Evolutionary conservation across 2,888 invertebrate species (phyloP), one percentile per base, ranked within the genome.

Genomic region (Scaptodrosophila latifasciaeformis): DNA sequence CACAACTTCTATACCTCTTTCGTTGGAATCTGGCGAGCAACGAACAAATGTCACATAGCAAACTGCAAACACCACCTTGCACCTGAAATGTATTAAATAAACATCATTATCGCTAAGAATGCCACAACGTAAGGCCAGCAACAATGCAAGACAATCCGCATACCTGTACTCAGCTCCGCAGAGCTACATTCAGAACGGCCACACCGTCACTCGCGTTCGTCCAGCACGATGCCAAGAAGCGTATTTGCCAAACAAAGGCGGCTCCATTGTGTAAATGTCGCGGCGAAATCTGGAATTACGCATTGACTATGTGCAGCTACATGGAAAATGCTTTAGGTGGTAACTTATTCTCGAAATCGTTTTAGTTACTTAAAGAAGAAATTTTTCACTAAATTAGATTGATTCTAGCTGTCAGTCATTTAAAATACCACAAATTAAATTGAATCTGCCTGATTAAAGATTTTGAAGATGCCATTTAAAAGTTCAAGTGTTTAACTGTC

Each of bases 61-160:
- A 46, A 34, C 34, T n/a, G n/a, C n/a, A n/a, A 80, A 70, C 70
- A 74, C 59, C 66, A 62, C 67, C 75, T 75, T 67, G 78, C 81
- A 80, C 78, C 75, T 75, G 81, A 63, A 81, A 76, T 76, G 76
- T 79, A 76, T 76, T 76, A 78, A 78, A 66, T 70, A 78, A 81
- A 78, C 81, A 81, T 76, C 79, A 78, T 76, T 76, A 76, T 78
- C 71, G 81, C 71, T 58, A 70, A 77, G 75, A 62, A 63, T 54
- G 52, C 52, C 44, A 62, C 58, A 68, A 59, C 59, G 39, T 49
- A n/a, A n/a, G n/a, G 46, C 43, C 50, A 10, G 17, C 42, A 30
- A 19, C 19, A 18, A 19, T 12, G 21, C 42, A 18, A 7, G 12
- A 31, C 40, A 10, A n/a, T n/a, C 15, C 12, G 42, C 48, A 30